These are phyloP conservation scores for Tribolium freemani DNA, from an alignment of 2,888 invertebrate species.

Conservation along the genomic window DNA sequence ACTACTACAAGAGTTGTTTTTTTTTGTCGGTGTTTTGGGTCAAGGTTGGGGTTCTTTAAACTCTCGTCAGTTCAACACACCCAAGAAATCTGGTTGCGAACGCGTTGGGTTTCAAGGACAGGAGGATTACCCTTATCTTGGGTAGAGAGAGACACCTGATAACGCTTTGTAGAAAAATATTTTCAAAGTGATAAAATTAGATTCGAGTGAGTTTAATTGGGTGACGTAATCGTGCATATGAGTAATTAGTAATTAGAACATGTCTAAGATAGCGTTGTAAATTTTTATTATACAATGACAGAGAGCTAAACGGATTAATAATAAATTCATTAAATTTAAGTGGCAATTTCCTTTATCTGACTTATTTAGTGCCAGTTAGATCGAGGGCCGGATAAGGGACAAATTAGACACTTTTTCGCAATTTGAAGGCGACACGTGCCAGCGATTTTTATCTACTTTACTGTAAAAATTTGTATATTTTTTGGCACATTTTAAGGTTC, in stretches of 20 bases:
- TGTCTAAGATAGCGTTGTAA: not conserved
- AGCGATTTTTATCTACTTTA: no score
- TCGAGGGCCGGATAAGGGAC: not conserved
- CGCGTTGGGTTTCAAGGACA: not conserved
- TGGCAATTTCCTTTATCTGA: not conserved
- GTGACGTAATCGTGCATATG: not conserved
- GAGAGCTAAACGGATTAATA: not conserved
- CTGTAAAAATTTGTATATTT: no score
- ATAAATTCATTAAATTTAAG: not conserved
- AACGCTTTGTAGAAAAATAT: not conserved
- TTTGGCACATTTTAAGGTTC: not conserved
- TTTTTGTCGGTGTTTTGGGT: conserved; percentile 1
- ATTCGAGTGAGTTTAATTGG: not conserved
- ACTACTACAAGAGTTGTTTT: not conserved
- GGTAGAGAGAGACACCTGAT: not conserved
- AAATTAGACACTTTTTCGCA: no score
- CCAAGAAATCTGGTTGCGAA: conserved; percentile 1
- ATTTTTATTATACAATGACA: not conserved
- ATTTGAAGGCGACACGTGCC: no score
- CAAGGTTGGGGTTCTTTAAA: conserved; percentile 10
- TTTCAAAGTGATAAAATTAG: not conserved
- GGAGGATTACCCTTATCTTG: not conserved
- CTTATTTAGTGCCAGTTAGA: not conserved
- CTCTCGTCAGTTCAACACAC: conserved; percentile 3
- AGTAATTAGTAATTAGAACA: not conserved